These are phyloP conservation scores for Saxidomus purpurata DNA, from an alignment of 1,140 invertebrate genomes.

Conservation along the genomic window DNA sequence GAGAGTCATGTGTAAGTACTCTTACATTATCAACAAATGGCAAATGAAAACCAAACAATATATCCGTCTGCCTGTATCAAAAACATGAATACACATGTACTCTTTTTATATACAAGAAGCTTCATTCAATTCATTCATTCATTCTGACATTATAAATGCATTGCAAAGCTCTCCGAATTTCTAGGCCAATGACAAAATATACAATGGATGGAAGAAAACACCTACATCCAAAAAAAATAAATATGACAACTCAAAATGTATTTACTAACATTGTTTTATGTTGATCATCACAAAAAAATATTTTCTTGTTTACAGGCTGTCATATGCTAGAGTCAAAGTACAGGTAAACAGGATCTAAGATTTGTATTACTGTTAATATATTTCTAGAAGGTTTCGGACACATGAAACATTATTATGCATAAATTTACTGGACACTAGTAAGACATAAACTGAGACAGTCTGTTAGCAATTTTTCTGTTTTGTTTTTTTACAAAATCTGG, in stretches of 20 bases:
- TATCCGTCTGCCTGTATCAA: background rate
- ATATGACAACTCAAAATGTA: too few relatives aligned
- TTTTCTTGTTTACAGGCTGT: too few relatives aligned
- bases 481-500: slow-evolving; percentile 3
- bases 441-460: background rate
- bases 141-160: too few relatives aligned
- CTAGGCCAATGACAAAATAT: background rate
- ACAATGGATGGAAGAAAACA: background rate
- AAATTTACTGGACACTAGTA: background rate
- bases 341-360: too few relatives aligned
- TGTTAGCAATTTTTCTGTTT: background rate
- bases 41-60: slow-evolving; percentile 1
- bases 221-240: too few relatives aligned
- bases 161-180: background rate
- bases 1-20: too few relatives aligned
- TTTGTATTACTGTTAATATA: too few relatives aligned
- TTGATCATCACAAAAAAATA: too few relatives aligned
- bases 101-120: background rate
- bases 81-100: background rate
- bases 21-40: too few relatives aligned
- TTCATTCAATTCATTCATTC: background rate
- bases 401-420: background rate
- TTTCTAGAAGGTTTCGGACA: too few relatives aligned
- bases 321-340: too few relatives aligned
- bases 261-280: too few relatives aligned